Percentiles rank a stretch among this genome's conserved stretches.
Conservation (phyloP, 2,888 invertebrate genomes). For the Polymixis flavicincta region DNA sequence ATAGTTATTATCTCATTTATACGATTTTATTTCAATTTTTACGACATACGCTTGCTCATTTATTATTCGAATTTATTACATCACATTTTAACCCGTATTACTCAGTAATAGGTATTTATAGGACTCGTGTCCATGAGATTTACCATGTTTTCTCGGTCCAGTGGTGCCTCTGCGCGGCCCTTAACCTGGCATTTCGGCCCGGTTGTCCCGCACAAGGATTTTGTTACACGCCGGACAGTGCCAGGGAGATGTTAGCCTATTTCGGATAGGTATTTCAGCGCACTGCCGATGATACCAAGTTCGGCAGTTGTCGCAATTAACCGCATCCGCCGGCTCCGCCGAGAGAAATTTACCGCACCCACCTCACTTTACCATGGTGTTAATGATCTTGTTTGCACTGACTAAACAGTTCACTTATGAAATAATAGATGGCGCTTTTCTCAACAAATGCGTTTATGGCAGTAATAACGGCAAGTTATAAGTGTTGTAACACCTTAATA, state of each 20-base stretch:
- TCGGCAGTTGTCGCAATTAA: background rate
- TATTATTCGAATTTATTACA: no score
- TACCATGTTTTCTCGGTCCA: background rate
- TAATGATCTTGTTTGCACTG: background rate
- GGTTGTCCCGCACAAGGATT: background rate
- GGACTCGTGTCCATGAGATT: background rate
- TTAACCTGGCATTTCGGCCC: background rate
- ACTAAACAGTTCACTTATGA: background rate
- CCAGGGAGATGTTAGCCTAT: background rate
- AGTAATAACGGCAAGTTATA: background rate
- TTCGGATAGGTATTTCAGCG: background rate
- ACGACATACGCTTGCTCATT: no score
- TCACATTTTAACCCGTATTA: no score
- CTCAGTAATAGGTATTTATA: background rate
- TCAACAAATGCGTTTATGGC: background rate
- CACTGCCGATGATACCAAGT: background rate
- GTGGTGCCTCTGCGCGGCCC: background rate
- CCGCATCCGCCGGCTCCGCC: background rate
- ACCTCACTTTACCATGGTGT: background rate
- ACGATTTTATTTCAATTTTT: no score
- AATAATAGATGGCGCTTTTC: background rate
- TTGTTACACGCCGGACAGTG: background rate
- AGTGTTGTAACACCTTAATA: no score
- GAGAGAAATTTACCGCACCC: background rate
- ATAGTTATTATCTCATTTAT: no score